Conservation (phyloP, 2,113 vertebrate species). For the Semicossyphus pulcher region DNA sequence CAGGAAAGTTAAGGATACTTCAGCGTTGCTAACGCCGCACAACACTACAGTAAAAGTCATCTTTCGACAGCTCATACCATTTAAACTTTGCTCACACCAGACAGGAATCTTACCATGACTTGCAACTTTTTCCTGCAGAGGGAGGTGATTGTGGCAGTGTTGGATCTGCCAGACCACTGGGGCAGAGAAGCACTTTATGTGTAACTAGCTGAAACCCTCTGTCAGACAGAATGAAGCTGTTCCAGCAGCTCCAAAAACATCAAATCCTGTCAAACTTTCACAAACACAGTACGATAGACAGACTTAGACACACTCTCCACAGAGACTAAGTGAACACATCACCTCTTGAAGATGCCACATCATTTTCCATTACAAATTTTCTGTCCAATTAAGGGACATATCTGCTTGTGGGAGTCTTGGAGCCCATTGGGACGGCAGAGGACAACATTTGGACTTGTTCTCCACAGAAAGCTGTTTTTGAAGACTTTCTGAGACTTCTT, state of each 20-base stretch:
- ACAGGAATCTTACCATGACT: slow-evolving; percentile 10
- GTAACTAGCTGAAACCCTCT: neutral
- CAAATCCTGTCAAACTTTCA: neutral
- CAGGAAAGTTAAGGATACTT: no score
- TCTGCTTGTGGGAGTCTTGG: slow-evolving; percentile 13
- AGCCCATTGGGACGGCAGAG: slow-evolving; percentile 11
- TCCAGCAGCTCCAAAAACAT: slow-evolving; percentile 6
- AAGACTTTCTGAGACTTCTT: slow-evolving; percentile 20
- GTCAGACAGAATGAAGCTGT: slow-evolving; percentile 18
- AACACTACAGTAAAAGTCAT: no score
- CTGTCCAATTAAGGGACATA: slow-evolving; percentile 47
- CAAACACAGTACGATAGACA: neutral
- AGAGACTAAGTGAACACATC: slow-evolving; percentile 16
- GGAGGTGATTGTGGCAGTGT: slow-evolving; percentile 8
- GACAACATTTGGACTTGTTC: slow-evolving; percentile 37
- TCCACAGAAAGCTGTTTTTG: slow-evolving; percentile 11
- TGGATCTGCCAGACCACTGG: slow-evolving; percentile 6
- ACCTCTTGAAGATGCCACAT: slow-evolving; percentile 15
- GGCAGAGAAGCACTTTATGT: slow-evolving; percentile 32
- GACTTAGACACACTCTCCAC: neutral
- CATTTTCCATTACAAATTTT: slow-evolving; percentile 20
- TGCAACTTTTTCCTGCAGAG: slow-evolving; percentile 15
- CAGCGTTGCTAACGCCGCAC: no score
- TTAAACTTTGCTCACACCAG: slow-evolving; percentile 12
- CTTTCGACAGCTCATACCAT: no score